Conservation (phyloP, 2,888 invertebrate genomes). For the Stenotaenia linearis region DNA sequence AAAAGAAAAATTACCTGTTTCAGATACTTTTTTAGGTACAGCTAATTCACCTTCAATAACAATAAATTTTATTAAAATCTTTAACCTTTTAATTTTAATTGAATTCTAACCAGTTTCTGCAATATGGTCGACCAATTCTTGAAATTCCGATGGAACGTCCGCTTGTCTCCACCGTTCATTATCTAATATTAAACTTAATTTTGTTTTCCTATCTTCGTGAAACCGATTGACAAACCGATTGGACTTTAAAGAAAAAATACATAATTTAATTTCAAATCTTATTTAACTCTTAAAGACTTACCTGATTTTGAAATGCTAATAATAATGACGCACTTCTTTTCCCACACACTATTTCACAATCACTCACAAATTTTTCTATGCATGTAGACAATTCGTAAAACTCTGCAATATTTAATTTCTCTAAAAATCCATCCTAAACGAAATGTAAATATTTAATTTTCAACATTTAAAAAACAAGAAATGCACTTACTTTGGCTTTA, state of each 20-base stretch:
- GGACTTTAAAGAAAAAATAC: slow-evolving; percentile 59
- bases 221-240: slow-evolving; percentile 85
- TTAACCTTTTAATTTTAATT: background rate
- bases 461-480: background rate
- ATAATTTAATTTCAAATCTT: background rate
- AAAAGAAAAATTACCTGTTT: slow-evolving; percentile 44
- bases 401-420: slow-evolving; percentile 67
- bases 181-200: slow-evolving; percentile 76
- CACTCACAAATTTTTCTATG: slow-evolving; percentile 70
- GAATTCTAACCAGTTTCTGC: slow-evolving; percentile 51
- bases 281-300: slow-evolving; percentile 37
- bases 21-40: slow-evolving; percentile 42
- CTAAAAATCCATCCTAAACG: slow-evolving; percentile 54
- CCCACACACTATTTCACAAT: slow-evolving; percentile 69
- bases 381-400: slow-evolving; percentile 68
- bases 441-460: background rate
- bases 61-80: background rate
- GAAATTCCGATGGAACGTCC: slow-evolving; percentile 83
- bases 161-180: slow-evolving; percentile 90
- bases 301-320: slow-evolving; percentile 66
- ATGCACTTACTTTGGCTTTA: slow-evolving; percentile 47
- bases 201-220: slow-evolving; percentile 79
- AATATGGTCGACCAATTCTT: slow-evolving; percentile 71
- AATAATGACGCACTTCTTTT: slow-evolving; percentile 70
- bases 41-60: slow-evolving; percentile 40